phyloP scores from a whole-genome alignment of 2,797 vertebrate genomes.

The Pelochelys cantorii region DNA sequence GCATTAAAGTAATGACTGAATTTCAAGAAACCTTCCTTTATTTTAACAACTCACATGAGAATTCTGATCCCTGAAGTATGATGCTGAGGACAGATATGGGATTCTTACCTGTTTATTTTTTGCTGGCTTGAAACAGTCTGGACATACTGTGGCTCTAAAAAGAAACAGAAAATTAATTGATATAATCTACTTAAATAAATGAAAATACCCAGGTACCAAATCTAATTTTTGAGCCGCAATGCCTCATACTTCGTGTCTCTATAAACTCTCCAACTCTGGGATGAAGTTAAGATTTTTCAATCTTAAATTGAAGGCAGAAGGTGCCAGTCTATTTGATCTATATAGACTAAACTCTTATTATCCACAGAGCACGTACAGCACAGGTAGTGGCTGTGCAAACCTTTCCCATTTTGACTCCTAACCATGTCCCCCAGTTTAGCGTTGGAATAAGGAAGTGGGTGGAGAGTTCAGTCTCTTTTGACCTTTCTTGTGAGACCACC shows the following conservation, averaged over 20 bases:
- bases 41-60: slow-evolving; percentile 26
- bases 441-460: not conserved
- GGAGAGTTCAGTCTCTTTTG: not conserved
- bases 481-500: not conserved
- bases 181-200: not conserved
- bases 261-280: not conserved
- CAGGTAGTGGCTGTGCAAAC: not conserved
- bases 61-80: slow-evolving; percentile 35
- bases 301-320: not conserved
- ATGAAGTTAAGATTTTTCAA: not conserved
- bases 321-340: not conserved
- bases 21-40: not conserved
- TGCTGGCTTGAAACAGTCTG: slow-evolving; percentile 92
- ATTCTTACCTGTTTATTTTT: slow-evolving; percentile 94
- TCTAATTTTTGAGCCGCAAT: not conserved
- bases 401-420: not conserved
- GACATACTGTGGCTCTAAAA: slow-evolving; percentile 86
- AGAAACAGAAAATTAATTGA: slow-evolving; percentile 65
- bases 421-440: not conserved
- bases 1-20: slow-evolving; percentile 9
- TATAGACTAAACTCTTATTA: not conserved
- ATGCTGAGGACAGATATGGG: not conserved
- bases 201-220: not conserved
- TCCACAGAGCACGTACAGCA: not conserved
- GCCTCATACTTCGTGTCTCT: not conserved